These are phyloP conservation scores for Nephrotoma flavescens DNA, from an alignment of 2,888 invertebrate species.

Conservation along the genomic window DNA sequence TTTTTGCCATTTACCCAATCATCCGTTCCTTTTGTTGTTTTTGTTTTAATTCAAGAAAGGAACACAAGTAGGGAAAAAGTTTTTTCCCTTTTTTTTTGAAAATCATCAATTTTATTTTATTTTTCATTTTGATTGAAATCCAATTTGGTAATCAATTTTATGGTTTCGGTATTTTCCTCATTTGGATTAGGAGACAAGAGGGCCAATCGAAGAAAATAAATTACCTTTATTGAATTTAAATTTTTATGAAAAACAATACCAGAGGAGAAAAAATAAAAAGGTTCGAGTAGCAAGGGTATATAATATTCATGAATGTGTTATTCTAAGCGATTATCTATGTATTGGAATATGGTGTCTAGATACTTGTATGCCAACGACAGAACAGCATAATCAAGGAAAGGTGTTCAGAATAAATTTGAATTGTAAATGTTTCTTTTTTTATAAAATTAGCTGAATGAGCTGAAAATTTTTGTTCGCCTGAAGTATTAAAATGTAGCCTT, in stretches of 20 bases:
- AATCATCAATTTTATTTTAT: neutral
- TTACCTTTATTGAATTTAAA: neutral
- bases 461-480: neutral
- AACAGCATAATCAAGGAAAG: neutral
- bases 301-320: neutral
- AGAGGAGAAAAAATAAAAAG: neutral
- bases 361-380: neutral
- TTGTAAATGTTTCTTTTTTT: neutral
- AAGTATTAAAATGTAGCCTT: neutral
- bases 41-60: neutral
- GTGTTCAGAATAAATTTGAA: neutral
- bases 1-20: neutral
- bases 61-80: neutral
- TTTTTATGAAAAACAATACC: neutral
- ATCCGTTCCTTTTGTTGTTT: neutral
- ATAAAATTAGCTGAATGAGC: neutral
- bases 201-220: neutral
- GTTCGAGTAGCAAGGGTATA: neutral
- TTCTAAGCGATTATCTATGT: neutral
- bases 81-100: neutral
- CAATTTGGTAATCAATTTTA: neutral
- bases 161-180: neutral
- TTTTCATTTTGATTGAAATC: neutral
- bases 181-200: neutral
- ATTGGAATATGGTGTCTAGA: neutral